Evolutionary conservation across 2,113 vertebrate genomes (phyloP), one percentile per base, ranked within the genome.

Genomic region (Lynx canadensis): DNA sequence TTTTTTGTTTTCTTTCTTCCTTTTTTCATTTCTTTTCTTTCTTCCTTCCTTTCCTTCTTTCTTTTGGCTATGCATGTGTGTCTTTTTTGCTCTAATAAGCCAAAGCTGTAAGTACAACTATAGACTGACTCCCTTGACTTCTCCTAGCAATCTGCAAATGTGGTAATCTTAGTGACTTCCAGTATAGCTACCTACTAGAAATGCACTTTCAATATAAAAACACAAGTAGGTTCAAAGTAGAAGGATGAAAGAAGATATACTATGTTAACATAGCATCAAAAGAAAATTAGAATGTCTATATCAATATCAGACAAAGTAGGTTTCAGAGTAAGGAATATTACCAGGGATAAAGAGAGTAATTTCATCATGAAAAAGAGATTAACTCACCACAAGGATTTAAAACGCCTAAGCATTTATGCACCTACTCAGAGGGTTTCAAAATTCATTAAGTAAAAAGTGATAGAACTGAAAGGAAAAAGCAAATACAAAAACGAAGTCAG

Each of bases 401-500:
- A 45, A 91, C 33, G 10, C 36, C 45, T 68, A 87, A 82, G n/a
- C 66, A 87, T 68, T 74, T 48, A 81, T 48, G 45, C 45, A 74
- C 4, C 55, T 68, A 68, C 45, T 76, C 45, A 71, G 16, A 55
- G 21, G n/a, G 25, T 45, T 92, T 73, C 81, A 89, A 94, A 94
- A 80, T 78, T 65, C 5, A 86, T 16, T 45, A 65, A 73, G 27
- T 16, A 90, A 80, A 81, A 76, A 69, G 36, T 89, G 2, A 74
- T 2, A 80, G 41, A 89, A 91, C 16, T 48, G 5, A 78, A 82
- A 48, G 52, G 33, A 79, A 89, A 63, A 73, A 10, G 33, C 3
- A 90, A 86, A 89, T 85, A 48, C n/a, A 63, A 90, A 89, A 97
- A 91, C n/a, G 48, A 7, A 74, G n/a, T 33, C 45, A 85, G 52